A percentile compares a stretch with the other conserved stretches of the same genome.
Evolutionary conservation across 2,797 vertebrate genomes (phyloP).

Genomic region (Tapera naevia): DNA sequence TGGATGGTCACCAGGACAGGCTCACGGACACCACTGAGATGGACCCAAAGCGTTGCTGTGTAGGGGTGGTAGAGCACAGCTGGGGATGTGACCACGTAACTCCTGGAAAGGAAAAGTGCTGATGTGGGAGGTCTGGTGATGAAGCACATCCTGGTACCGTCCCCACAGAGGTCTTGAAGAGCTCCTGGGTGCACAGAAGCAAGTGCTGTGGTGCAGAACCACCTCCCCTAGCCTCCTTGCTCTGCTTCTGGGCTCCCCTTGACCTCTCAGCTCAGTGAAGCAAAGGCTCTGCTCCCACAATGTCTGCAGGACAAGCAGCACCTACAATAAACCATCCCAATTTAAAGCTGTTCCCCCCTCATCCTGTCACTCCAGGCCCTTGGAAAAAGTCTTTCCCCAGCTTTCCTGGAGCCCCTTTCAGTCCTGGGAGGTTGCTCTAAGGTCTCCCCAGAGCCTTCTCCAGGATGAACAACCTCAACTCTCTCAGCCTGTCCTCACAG

Average conservation of each 20-base stretch:
- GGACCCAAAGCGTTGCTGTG: conserved; percentile 5
- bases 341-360: too few relatives aligned
- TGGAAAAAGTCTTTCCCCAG: too few relatives aligned
- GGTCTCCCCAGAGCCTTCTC: too few relatives aligned
- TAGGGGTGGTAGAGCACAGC: background rate
- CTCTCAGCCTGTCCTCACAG: too few relatives aligned
- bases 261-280: background rate
- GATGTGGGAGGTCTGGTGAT: background rate
- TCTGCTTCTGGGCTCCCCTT: background rate
- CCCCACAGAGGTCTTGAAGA: background rate
- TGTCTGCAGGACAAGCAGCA: background rate
- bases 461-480: too few relatives aligned
- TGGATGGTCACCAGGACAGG: background rate
- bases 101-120: background rate
- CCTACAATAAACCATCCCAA: background rate
- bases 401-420: too few relatives aligned
- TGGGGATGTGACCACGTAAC: background rate
- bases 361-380: too few relatives aligned
- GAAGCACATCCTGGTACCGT: background rate
- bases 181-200: background rate
- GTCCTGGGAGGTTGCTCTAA: too few relatives aligned
- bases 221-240: background rate
- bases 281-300: background rate
- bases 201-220: background rate
- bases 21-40: background rate